phyloP scores from a whole-genome alignment of 1,140 invertebrate genomes.

The Cardiocondyla obscurior region DNA sequence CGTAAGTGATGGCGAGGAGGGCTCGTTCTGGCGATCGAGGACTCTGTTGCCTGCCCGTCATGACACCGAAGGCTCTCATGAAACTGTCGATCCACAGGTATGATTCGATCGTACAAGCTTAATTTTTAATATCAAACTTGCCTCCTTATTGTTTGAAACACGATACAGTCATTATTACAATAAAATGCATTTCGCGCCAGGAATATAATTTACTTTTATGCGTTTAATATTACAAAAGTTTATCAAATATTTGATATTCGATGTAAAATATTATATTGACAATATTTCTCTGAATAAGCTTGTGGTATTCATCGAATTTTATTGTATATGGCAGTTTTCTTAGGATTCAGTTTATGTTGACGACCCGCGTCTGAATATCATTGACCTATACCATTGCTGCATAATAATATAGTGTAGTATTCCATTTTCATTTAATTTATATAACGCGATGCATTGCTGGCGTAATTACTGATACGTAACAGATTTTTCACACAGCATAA shows the following conservation, averaged over 20 bases:
- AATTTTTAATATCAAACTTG: background rate
- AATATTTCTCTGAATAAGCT: background rate
- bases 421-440: background rate
- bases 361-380: background rate
- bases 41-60: conserved; percentile 3
- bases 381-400: background rate
- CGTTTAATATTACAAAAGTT: background rate
- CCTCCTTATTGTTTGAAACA: background rate
- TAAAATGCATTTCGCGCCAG: background rate
- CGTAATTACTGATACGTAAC: background rate
- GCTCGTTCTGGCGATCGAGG: conserved; percentile 13
- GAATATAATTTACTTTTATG: background rate
- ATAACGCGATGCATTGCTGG: background rate
- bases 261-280: background rate
- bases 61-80: conserved; percentile 2
- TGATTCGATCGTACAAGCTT: background rate
- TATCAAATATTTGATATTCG: background rate
- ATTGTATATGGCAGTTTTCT: background rate
- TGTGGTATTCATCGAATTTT: background rate
- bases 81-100: conserved; percentile 39
- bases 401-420: background rate
- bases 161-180: no score
- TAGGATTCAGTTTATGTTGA: background rate
- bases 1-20: conserved; percentile 56
- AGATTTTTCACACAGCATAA: background rate